A percentile compares a stretch with the other conserved stretches of the same genome.
Evolutionary conservation across 2,113 vertebrate species (phyloP).

Genomic region (Tachysurus fulvidraco): DNA sequence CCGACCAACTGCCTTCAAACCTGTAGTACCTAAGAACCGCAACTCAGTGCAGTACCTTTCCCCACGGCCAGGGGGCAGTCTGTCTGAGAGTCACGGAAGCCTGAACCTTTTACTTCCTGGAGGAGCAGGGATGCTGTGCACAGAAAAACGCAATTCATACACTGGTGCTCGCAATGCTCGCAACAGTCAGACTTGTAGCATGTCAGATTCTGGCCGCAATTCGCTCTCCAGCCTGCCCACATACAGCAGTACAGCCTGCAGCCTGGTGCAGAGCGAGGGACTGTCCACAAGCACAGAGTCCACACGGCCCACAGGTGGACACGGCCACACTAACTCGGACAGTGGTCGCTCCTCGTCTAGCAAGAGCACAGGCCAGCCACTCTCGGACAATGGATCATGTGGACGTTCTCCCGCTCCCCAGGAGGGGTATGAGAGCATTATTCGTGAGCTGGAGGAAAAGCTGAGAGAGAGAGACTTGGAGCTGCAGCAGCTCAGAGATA

Average conservation of each 20-base stretch:
- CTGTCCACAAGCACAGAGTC: slow-evolving; percentile 68
- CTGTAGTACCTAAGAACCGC: slow-evolving; percentile 89
- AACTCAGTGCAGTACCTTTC: slow-evolving; percentile 83
- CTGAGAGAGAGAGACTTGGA: slow-evolving; percentile 88
- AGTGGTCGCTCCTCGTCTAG: slow-evolving; percentile 96
- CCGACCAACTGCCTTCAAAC: slow-evolving; percentile 96
- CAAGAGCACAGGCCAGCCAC: slow-evolving; percentile 89
- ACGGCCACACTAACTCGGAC: slow-evolving; percentile 90
- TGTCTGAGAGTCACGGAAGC: slow-evolving; percentile 93
- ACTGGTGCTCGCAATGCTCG: slow-evolving; percentile 75
- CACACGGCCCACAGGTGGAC: slow-evolving; percentile 49
- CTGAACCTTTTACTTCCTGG: slow-evolving; percentile 85
- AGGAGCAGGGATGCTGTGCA: slow-evolving; percentile 48
- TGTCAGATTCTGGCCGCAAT: slow-evolving; percentile 95
- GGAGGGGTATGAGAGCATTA: slow-evolving; percentile 84
- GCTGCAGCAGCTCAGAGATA: slow-evolving; percentile 87
- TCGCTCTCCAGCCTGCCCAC: slow-evolving; percentile 96
- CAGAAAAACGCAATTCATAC: slow-evolving; percentile 82
- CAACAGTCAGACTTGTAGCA: slow-evolving; percentile 82
- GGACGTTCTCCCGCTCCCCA: slow-evolving; percentile 80
- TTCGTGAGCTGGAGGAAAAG: slow-evolving; percentile 93
- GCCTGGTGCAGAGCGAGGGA: slow-evolving; percentile 80
- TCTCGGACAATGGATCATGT: slow-evolving; percentile 88
- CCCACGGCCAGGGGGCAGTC: slow-evolving; percentile 72
- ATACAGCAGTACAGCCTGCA: slow-evolving; percentile 88